These are phyloP conservation scores for Procambarus virginalis DNA, from an alignment of 1,140 invertebrate genomes.

Conservation along the genomic window DNA sequence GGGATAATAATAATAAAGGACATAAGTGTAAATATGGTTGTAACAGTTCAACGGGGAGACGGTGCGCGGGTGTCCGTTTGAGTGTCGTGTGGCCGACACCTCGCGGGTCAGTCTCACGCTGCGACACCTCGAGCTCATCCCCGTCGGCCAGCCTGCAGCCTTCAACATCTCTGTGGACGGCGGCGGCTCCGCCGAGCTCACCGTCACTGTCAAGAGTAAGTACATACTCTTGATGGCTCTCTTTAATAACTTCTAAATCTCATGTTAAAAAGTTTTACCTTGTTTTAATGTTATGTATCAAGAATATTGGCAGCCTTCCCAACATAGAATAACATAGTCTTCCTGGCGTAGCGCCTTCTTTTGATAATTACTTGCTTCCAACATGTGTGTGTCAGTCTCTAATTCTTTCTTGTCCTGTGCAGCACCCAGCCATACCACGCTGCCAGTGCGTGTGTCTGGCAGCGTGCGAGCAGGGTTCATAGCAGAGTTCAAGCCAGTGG, in stretches of 20 bases:
- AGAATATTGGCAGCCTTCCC: too few relatives aligned
- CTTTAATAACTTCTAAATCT: too few relatives aligned
- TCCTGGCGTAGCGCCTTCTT: too few relatives aligned
- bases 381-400: too few relatives aligned
- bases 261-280: too few relatives aligned
- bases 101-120: conserved; percentile 86
- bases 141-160: conserved; percentile 88
- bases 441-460: conserved; percentile 92
- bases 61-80: conserved; percentile 93
- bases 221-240: neutral
- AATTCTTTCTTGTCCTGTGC: conserved; percentile 71
- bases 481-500: conserved; percentile 91
- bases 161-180: conserved; percentile 93
- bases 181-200: conserved; percentile 86
- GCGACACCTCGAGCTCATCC: conserved; percentile 88
- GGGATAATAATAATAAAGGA: too few relatives aligned
- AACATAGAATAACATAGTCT: too few relatives aligned
- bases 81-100: conserved; percentile 86
- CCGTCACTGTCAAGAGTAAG: conserved; percentile 86
- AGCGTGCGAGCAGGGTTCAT: conserved; percentile 88
- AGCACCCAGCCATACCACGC: conserved; percentile 77
- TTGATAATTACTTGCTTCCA: too few relatives aligned
- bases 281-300: too few relatives aligned
- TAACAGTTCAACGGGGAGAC: conserved; percentile 92
- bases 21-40: neutral